Base-by-base conservation (phyloP, 37 sponge, comb jelly and placozoan species). In the Bolinopsis microptera region DNA sequence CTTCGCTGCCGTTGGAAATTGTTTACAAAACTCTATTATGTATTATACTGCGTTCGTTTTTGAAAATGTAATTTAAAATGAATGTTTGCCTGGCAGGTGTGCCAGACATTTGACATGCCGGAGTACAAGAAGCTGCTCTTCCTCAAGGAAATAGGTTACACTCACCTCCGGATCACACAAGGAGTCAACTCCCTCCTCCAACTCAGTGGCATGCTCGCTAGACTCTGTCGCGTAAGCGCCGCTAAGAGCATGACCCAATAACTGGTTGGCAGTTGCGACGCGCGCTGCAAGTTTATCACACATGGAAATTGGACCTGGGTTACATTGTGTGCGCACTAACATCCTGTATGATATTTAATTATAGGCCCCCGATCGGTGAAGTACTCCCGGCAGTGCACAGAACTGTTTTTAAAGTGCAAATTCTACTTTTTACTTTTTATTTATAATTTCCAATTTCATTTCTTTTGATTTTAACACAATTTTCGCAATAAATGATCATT, bases 111-210 rank as follows among this genome's bases (percentile, higher is more conserved):
- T 26, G 94, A 95, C 38, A 96, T 97, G 97, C 88, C 95, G 0
- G 99, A 99, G 93, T 99, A 97, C 93, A 94, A 96, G 68, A 99
- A 99, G 90, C 93, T 93, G 16, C 69, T 94, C 34, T 39, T 72
- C 16, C 69, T 94, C 0, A 68, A 98, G 95, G 99, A 99, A 83
- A 96, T 99, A 88, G 99, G 99, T 0, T 95, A 94, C 61, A 97
- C 99, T 1, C 99, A 99, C 83, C 72, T 97, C 93, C 93, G 94
- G 76, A 96, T 99, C 36, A 94, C 93, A 28, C 96, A 99, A 61
- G 99, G 99, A 22, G 95, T 97, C 37, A 94, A 95, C 69, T 96
- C 99, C 33, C 95, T 97, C 1, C 94, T 99, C 0, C 99, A 99
- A 90, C 94, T 99, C 39, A 96, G 97, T 32, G 98, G 97, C 38